These are phyloP conservation scores for Globodera rostochiensis DNA, from an alignment of 1,140 invertebrate genomes.

Conservation along the genomic window DNA sequence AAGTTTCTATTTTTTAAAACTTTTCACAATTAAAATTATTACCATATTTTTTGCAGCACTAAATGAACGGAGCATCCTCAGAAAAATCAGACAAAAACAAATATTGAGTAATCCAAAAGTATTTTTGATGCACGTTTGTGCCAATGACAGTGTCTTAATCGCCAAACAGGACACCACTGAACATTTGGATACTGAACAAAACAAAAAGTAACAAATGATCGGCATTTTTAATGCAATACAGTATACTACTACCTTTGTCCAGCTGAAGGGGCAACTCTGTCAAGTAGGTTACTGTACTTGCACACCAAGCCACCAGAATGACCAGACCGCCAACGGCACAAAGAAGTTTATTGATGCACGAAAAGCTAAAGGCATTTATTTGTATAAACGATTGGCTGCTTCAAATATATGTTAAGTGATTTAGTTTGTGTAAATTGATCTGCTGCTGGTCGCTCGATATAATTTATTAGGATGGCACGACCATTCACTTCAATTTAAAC, in stretches of 20 bases:
- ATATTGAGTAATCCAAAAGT: conserved; percentile 4
- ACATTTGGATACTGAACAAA: conserved; percentile 5
- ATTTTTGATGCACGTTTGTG: conserved; percentile 11
- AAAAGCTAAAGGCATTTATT: background rate
- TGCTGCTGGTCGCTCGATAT: background rate
- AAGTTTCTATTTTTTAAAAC: background rate
- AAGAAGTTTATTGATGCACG: conserved; percentile 4
- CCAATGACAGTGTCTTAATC: background rate
- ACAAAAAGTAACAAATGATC: background rate
- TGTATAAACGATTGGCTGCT: too few species aligned
- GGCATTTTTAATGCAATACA: background rate
- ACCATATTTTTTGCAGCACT: conserved; percentile 9
- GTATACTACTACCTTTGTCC: conserved; percentile 8
- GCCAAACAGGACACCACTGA: background rate
- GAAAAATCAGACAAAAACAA: conserved; percentile 2
- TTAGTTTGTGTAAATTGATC: background rate
- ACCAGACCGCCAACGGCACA: background rate
- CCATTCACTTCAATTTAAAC: background rate
- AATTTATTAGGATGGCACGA: background rate
- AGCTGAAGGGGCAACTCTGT: conserved; percentile 16
- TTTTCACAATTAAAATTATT: background rate
- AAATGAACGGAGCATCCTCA: conserved; percentile 1
- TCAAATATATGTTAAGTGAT: background rate
- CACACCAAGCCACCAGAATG: background rate
- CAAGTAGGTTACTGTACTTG: conserved; percentile 13